Evolutionary conservation across 2,797 vertebrate species (phyloP), one percentile per base, ranked within the genome.

Genomic region (Enteromius anoplus): DNA sequence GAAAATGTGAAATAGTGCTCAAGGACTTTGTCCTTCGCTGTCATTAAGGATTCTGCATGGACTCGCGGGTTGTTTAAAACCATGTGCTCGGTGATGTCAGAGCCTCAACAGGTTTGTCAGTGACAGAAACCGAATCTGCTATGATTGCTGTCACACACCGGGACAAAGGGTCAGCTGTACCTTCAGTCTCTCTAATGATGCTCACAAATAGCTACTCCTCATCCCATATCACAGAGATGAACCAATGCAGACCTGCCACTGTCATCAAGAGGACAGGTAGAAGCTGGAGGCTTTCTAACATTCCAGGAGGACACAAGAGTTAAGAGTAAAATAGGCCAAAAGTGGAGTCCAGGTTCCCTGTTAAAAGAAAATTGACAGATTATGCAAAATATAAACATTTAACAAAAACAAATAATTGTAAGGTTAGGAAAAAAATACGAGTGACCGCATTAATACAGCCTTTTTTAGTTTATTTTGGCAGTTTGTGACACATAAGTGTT

Each of bases 161-260:
- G 81, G 76, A 84, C 82, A 84, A 79, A 84, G 78, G 82, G 80
- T 70, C 87, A 87, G 85, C 84, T 86, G 78, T 85, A 88, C 82
- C 87, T 85, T 83, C 70, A 75, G 65, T 85, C 87, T 78, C 78
- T 75, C 76, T 71, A 88, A 86, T 86, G 81, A 90, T 88, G 76
- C 55, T 83, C 76, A 81, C 75, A 84, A 89, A 88, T 83, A 87
- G 85, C 79, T 80, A 40, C 78, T 81, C 70, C 73, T 88, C 85
- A 85, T 87, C 83, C 83, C 80, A 72, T 55, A 83, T 71, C 65
- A 82, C 83, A 81, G 70, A 83, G 84, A 82, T 51, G 70, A 86
- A 83, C 85, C 73, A 73, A 75, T 69, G 81, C 71, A 55, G 86
- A 81, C 77, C 42, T 81, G 85, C 70, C 71, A 73, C 78, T 75